These are phyloP conservation scores for Aphrophora alni DNA, from an alignment of 2,888 invertebrate genomes.

Conservation along the genomic window DNA sequence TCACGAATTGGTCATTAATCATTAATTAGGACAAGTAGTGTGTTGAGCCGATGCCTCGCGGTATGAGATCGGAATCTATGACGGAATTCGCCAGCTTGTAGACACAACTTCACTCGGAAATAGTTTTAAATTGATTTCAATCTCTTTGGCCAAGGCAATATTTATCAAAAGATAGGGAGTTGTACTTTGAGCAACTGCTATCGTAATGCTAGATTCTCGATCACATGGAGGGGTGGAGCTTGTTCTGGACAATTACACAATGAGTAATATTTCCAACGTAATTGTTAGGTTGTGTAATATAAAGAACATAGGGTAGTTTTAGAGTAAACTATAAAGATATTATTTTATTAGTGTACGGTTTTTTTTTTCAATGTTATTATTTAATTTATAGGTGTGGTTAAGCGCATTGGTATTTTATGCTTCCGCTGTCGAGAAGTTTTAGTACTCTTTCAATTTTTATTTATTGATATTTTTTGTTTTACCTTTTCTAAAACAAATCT, in stretches of 20 bases:
- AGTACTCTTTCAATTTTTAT: no score
- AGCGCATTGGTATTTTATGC: no score
- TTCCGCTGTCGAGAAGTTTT: no score
- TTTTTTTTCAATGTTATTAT: no score
- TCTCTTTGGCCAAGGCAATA: background rate
- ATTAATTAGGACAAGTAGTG: background rate
- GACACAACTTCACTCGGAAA: background rate
- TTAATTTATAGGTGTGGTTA: no score
- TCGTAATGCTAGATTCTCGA: background rate
- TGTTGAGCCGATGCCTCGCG: background rate
- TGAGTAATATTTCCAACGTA: no score
- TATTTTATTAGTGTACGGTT: no score
- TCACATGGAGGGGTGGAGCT: background rate
- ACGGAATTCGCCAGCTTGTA: conserved; percentile 2
- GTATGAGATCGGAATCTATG: background rate
- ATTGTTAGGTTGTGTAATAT: no score
- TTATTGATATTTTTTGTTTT: no score
- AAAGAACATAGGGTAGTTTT: no score
- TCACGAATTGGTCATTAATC: background rate
- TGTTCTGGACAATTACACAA: background rate
- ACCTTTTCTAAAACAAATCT: no score
- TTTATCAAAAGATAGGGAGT: conserved; percentile 2
- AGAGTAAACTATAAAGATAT: no score
- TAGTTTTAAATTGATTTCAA: conserved; percentile 6
- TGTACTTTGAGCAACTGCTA: background rate